Base-by-base conservation (phyloP, 2,113 vertebrate species). In the Cygnus buccinator region DNA sequence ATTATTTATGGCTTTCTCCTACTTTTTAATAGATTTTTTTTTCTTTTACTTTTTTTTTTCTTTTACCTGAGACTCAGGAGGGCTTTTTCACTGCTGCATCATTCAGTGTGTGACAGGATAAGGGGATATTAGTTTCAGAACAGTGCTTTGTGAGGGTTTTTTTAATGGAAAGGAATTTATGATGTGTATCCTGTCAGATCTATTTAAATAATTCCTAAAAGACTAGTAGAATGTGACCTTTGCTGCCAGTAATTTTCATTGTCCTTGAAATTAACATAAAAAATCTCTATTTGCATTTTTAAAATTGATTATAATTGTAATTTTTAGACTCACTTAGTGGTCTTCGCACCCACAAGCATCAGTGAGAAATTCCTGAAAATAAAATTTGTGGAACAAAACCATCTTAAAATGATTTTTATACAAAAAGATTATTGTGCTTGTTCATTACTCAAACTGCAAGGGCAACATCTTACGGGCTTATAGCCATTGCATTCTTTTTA, bases 201-300 rank as follows among this genome's bases (percentile, higher is more conserved):
- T 89, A 31, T 93, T 88, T 93, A 76, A 96, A 74, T 92, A 94
- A 90, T 93, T 96, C 71, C 81, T 93, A 59, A 92, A 93, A 95
- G 67, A 92, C n/a, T 28, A 63, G 70, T 50, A 91, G 57, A 41
- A 84, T 94, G 95, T 95, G 87, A 96, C 92, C 90, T 95, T 93
- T 91, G 23, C 71, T 72, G 78, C 54, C 72, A 91, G 75, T 84
- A 91, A 90, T 93, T 93, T 58, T 93, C 44, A 58, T 80, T 95
- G 79, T 92, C 84, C 88, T 88, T 94, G 87, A 63, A 93, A 93
- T 93, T 94, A 93, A 76, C 54, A 84, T 90, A 82, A 92, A 29
- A 78, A 93, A 80, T 91, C 50, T 83, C 55, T 94, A 72, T 93
- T 93, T 95, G 81, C 93, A 90, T 92, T 90, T 96, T 91, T 46